Evolutionary conservation across 2,113 vertebrate species (phyloP).

Genomic region (Potamarius usumacintae): DNA sequence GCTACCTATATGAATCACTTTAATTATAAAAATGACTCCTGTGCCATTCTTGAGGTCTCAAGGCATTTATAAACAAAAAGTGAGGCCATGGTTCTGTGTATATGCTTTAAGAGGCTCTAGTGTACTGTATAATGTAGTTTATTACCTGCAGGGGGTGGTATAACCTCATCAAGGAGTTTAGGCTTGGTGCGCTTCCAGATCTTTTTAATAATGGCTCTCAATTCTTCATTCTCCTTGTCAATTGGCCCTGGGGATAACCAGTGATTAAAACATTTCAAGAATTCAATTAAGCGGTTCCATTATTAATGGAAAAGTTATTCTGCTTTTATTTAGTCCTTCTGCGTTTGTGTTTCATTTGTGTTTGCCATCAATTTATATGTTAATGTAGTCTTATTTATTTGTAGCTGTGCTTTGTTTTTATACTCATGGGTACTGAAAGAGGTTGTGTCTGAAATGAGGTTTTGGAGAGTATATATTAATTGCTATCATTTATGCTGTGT

Average conservation of each 20-base stretch:
- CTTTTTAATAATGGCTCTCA: constrained; percentile 85
- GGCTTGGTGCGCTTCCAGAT: constrained; percentile 91
- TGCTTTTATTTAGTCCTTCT: background rate
- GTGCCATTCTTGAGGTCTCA: no score
- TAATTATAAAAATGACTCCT: no score
- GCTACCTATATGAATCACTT: no score
- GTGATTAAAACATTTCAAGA: constrained; percentile 12
- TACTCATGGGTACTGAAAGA: background rate
- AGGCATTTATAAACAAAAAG: no score
- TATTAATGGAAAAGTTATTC: background rate
- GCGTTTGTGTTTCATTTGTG: background rate
- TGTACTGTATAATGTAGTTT: background rate
- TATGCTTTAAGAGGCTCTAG: no score
- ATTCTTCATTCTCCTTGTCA: constrained; percentile 85
- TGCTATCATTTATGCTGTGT: background rate
- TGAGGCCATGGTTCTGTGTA: no score
- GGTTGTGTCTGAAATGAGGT: background rate
- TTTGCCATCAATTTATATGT: background rate
- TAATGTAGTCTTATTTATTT: background rate
- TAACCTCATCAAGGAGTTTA: constrained; percentile 87
- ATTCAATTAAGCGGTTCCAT: background rate
- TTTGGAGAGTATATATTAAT: background rate
- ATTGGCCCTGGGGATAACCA: constrained; percentile 71
- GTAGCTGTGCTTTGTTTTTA: background rate
- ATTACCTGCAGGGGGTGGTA: constrained; percentile 81